Conservation (phyloP, 2,113 vertebrate genomes). For the Galbula dea region DNA sequence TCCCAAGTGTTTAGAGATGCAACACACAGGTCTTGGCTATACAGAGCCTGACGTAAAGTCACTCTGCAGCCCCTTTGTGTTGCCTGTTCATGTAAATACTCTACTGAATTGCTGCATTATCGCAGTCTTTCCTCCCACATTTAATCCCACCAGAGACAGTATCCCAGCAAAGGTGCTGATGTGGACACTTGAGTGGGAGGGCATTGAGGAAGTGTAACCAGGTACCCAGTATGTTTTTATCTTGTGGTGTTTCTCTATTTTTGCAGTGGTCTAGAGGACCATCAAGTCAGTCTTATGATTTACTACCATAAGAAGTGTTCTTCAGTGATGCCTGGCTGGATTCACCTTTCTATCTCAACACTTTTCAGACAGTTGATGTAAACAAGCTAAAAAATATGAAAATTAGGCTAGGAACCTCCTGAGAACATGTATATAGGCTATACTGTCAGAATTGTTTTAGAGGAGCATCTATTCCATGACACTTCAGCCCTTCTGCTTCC, state of each 20-base stretch:
- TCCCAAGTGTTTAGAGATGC: no score
- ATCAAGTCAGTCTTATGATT: rapidly evolving
- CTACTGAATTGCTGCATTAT: background rate
- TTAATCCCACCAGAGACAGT: background rate
- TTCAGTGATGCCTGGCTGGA: background rate
- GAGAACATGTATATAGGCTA: background rate
- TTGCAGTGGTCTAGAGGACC: background rate
- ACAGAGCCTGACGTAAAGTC: background rate
- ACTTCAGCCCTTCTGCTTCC: background rate
- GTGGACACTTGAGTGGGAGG: background rate
- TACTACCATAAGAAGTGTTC: background rate
- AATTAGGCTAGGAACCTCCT: background rate
- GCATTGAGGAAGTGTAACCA: background rate
- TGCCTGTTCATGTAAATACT: background rate
- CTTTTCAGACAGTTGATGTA: background rate
- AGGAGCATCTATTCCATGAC: background rate
- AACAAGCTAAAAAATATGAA: background rate
- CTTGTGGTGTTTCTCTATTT: background rate
- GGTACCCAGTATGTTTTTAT: background rate
- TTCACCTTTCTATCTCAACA: background rate
- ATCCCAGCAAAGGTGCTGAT: background rate
- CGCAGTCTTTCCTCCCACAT: background rate
- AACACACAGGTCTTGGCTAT: background rate
- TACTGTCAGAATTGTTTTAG: background rate
- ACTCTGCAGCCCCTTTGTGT: background rate